phyloP scores from a whole-genome alignment of 1,140 invertebrate species.

The Zaprionus tsacasi region DNA sequence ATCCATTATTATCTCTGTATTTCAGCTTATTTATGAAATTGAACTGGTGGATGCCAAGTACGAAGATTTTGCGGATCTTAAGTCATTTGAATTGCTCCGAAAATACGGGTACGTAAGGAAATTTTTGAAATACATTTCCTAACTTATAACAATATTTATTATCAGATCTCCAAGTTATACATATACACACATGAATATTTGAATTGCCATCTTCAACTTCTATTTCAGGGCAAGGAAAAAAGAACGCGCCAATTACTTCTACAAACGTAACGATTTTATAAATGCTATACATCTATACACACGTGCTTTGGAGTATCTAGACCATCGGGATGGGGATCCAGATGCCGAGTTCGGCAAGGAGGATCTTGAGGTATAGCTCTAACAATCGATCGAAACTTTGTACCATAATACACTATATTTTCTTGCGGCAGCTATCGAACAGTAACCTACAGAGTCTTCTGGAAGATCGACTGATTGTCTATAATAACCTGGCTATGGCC shows the following conservation, averaged over 20 bases:
- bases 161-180: not conserved
- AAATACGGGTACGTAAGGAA: conserved; percentile 87
- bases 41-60: conserved; percentile 88
- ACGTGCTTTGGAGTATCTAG: conserved; percentile 92
- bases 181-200: not conserved
- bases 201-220: not conserved
- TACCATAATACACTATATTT: not conserved
- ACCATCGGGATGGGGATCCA: conserved; percentile 87
- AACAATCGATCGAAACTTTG: not conserved
- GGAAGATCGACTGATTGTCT: conserved; percentile 91
- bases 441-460: conserved; percentile 87
- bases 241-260: conserved; percentile 95
- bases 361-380: conserved; percentile 63
- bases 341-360: conserved; percentile 78
- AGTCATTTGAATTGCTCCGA: conserved; percentile 86
- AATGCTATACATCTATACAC: conserved; percentile 93
- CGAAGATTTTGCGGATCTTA: conserved; percentile 87
- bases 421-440: conserved; percentile 84
- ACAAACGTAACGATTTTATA: conserved; percentile 90
- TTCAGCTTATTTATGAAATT: conserved; percentile 84
- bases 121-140: too few relatives aligned
- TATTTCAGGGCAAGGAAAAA: conserved; percentile 89
- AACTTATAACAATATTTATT: not conserved
- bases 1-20: not conserved
- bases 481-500: conserved; percentile 95